Evolutionary conservation across 92 coral and sea anemone genomes (phyloP), one percentile per base, ranked within the genome.

Genomic region (Anthopleura xanthogrammica): DNA sequence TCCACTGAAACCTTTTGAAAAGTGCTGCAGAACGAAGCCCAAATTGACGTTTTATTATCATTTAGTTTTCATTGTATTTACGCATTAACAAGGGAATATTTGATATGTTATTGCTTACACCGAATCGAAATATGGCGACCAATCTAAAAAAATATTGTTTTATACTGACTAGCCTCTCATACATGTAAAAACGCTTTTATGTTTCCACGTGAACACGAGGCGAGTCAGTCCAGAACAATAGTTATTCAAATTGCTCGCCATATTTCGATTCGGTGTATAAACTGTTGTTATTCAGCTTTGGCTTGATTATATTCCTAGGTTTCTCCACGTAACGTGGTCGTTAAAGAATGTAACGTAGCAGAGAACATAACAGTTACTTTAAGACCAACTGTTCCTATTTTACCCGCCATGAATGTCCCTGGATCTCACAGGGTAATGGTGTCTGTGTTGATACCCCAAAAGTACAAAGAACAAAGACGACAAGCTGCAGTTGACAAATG

Each of bases 301-400:
- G 23, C 71, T 16, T 20, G 3, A 16, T 62, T 62, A 3, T 60
- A 7, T 52, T 81, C 66, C 39, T 74, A 81, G 84, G 77, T 81
- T 16, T 48, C 70, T 64, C 42, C 85, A 9, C 70, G 22, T 8
- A 8, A 72, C 12, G 79, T 50, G n/a, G 42, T 23, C 11, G 64
- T 82, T 7, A 82, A 72, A 56, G 85, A 82, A 75, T 82, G 85
- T 52, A 58, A 72, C n/a, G 23, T 14, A 20, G 70, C 52, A 19
- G 73, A 76, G 42, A 52, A 72, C 39, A 75, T 82, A 8, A 83
- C 86, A 7, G 86, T 83, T 64, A 83, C 72, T 14, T 83, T 83
- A 19, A 74, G 58, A 57, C 86, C 86, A 42, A 83, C 86, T 13
- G 74, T 83, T 17, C 86, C 86, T 41, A 75, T 83, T 7, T 11